Percentiles rank a stretch among this genome's conserved stretches.
Evolutionary conservation across 2,888 invertebrate species (phyloP).

Genomic region (Frankliniella fusca): DNA sequence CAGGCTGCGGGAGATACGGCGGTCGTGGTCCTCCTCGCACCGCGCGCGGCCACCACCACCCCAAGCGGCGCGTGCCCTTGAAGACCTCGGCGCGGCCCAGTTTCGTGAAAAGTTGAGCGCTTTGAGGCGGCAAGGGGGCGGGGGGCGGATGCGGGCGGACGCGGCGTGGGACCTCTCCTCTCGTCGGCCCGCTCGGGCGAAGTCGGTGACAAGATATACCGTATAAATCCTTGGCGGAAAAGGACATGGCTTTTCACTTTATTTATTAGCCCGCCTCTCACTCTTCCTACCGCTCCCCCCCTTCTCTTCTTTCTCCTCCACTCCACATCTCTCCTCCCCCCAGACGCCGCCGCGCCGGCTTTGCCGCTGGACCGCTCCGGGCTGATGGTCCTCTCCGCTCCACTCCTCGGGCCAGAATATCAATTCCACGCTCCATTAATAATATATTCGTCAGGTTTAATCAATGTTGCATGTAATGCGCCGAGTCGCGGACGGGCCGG

Average conservation of each 20-base stretch:
- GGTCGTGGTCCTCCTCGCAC: too few relatives aligned
- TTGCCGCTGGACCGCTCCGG: background rate
- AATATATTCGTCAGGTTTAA: background rate
- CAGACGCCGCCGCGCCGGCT: background rate
- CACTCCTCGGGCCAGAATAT: background rate
- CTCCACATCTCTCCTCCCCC: background rate
- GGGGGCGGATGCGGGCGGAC: too few relatives aligned
- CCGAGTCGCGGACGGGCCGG: background rate
- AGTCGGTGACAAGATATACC: background rate
- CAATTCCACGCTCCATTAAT: slow-evolving; percentile 11
- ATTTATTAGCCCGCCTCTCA: background rate
- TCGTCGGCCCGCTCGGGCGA: background rate
- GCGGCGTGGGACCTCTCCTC: too few relatives aligned
- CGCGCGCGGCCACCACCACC: too few relatives aligned
- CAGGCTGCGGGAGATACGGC: too few relatives aligned
- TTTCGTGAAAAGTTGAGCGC: too few relatives aligned
- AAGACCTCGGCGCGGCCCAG: too few relatives aligned
- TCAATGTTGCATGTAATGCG: background rate
- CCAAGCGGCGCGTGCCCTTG: too few relatives aligned
- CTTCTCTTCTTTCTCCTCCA: background rate
- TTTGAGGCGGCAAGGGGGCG: too few relatives aligned
- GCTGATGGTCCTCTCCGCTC: background rate
- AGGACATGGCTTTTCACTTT: slow-evolving; percentile 18
- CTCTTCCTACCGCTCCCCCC: background rate
- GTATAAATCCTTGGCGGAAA: background rate